Evolutionary conservation across 1,140 invertebrate genomes (phyloP), one percentile per base, ranked within the genome.

Genomic region (Neodiprion fabricii): DNA sequence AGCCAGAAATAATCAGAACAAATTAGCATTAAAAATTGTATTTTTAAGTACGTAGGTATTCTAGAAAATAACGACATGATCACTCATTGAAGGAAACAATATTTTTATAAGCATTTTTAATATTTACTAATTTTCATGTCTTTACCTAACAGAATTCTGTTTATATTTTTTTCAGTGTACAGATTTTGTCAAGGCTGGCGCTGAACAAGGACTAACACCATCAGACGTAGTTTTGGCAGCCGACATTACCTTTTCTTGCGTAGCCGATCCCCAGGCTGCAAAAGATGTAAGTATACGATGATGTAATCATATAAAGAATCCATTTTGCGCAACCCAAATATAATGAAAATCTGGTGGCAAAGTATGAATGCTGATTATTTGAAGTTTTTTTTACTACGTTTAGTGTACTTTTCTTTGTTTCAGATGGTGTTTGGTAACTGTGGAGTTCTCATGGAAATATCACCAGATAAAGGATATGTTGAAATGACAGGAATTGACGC

Each of bases 401-500:
- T 40, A 40, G 28, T 40, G 28, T 40, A 40, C 53, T 61, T 61
- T 61, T 61, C 53, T 61, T 17, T 5, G 11, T 90, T 91, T 65
- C 85, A 97, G 96, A 94, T 98, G 89, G 96, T 99, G 12, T 98
- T 98, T 90, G 97, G 97, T 23, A 98, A 98, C 83, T 98, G 96
- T 83, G 98, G 97, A 1, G 96, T 99, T 3, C 88, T 98, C 14
- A 92, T 93, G 80, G 95, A 96, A 78, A 95, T 96, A 72, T 91
- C 92, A 9, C 85, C 91, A 1, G 92, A 92, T 28, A 97, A 97
- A 86, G 96, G 96, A 67, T 99, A 97, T 85, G 96, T 99, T 0
- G 97, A 99, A 89, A 97, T 99, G 96, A 98, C 97, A 2, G 95
- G 96, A 1, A 96, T 98, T 76, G 97, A 99, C 86, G 93, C 96